A percentile compares a stretch with the other conserved stretches of the same genome.
These are phyloP conservation scores for Folsomia manolachei DNA, from an alignment of 2,888 invertebrate genomes.

Conservation along the genomic window DNA sequence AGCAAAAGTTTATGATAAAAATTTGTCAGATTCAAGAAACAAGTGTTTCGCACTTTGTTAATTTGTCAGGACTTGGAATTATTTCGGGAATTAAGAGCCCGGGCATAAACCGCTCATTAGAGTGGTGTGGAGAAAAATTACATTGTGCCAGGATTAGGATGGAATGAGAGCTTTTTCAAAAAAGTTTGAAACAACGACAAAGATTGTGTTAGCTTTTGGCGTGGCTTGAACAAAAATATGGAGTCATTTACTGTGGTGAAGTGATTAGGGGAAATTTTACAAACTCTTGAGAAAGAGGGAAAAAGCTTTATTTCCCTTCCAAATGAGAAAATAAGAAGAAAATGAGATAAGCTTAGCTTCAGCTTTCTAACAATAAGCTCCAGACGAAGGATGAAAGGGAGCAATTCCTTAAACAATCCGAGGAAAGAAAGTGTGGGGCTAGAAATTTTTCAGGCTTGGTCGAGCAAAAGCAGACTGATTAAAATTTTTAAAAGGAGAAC, in stretches of 20 bases:
- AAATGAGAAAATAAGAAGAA: neutral
- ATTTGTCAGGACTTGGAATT: neutral
- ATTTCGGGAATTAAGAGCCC: neutral
- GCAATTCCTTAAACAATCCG: too few species aligned
- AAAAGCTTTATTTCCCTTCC: neutral
- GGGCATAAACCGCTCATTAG: conserved; percentile 9
- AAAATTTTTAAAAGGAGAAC: neutral
- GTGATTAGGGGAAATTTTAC: neutral
- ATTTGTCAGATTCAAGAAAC: neutral
- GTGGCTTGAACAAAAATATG: conserved; percentile 6
- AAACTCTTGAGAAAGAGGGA: neutral
- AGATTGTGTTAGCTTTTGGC: too few species aligned
- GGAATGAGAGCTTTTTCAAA: neutral
- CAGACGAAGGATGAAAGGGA: neutral
- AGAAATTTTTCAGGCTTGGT: too few species aligned
- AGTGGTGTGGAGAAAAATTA: too few species aligned
- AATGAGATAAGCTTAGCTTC: too few species aligned
- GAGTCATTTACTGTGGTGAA: neutral
- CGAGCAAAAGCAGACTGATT: neutral
- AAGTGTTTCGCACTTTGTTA: neutral
- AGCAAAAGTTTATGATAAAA: neutral
- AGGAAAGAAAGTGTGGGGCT: too few species aligned
- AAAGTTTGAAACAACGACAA: too few species aligned
- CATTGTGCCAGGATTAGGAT: too few species aligned
- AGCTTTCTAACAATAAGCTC: neutral